phyloP scores from a whole-genome alignment of 2,888 invertebrate genomes.

The Nasonia oneida region DNA sequence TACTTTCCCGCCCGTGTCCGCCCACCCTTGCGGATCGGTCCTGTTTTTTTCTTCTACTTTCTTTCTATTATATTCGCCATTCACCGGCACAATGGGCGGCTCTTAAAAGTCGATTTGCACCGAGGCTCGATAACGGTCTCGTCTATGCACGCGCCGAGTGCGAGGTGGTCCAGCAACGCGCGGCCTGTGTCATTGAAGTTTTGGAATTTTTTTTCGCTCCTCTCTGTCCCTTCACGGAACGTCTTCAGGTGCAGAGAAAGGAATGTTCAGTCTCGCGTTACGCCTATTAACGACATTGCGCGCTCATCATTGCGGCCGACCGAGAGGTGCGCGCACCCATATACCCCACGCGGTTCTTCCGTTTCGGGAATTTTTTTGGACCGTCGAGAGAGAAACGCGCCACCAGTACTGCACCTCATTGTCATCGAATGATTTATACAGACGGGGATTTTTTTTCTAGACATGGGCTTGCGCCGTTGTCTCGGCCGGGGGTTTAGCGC shows the following conservation, averaged over 20 bases:
- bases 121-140: constrained; percentile 34
- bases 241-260: not conserved
- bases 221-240: constrained; percentile 24
- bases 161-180: not conserved
- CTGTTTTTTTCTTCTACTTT: not conserved
- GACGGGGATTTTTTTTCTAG: not conserved
- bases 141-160: not conserved
- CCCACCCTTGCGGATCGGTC: not conserved
- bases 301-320: not conserved
- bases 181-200: constrained; percentile 15
- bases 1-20: not conserved
- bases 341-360: constrained; percentile 15
- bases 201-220: not conserved
- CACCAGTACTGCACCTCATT: not conserved
- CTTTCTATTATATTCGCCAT: constrained; percentile 7
- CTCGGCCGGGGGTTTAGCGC: not conserved
- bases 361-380: not conserved
- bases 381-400: not conserved
- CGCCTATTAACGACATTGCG: not conserved
- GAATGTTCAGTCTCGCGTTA: constrained; percentile 22
- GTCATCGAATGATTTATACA: constrained; percentile 31
- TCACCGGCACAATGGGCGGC: constrained; percentile 5
- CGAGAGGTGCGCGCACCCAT: too few species aligned
- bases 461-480: not conserved
- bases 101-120: constrained; percentile 49